Conservation (phyloP, 2,888 invertebrate genomes). For the Hypercompe scribonia region DNA sequence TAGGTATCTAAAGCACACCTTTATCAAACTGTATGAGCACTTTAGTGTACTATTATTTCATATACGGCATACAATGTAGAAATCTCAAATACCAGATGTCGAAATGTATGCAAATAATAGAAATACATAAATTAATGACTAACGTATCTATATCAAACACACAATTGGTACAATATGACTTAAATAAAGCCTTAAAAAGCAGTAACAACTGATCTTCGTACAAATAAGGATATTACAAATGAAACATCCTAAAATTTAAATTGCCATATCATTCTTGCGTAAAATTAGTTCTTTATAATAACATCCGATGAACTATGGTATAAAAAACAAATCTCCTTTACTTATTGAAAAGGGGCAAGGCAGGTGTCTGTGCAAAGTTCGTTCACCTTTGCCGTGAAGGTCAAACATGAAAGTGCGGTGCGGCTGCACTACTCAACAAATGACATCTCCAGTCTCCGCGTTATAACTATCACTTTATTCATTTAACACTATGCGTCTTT, state of each 20-base stretch:
- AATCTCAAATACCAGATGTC: background rate
- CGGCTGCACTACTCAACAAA: constrained; percentile 48
- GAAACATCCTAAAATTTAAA: constrained; percentile 25
- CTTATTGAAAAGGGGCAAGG: constrained; percentile 48
- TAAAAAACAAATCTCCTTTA: constrained; percentile 40
- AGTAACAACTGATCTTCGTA: background rate
- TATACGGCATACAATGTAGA: background rate
- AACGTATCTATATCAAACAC: background rate
- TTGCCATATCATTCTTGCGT: constrained; percentile 38
- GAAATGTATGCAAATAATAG: background rate
- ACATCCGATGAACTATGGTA: constrained; percentile 40
- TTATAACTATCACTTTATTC: constrained; percentile 24
- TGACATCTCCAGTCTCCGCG: constrained; percentile 36
- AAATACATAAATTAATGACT: background rate
- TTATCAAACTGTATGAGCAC: constrained; percentile 27
- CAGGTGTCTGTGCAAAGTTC: constrained; percentile 61
- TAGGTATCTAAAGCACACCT: constrained; percentile 23
- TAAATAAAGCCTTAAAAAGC: background rate
- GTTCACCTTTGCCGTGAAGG: constrained; percentile 59
- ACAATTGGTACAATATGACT: background rate
- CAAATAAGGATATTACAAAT: background rate
- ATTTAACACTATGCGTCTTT: constrained; percentile 6
- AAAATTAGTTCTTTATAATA: constrained; percentile 49
- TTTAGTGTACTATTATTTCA: constrained; percentile 7
- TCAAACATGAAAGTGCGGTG: constrained; percentile 59